Base-by-base conservation (phyloP, 2,888 invertebrate genomes). In the Drosophila emarginata region DNA sequence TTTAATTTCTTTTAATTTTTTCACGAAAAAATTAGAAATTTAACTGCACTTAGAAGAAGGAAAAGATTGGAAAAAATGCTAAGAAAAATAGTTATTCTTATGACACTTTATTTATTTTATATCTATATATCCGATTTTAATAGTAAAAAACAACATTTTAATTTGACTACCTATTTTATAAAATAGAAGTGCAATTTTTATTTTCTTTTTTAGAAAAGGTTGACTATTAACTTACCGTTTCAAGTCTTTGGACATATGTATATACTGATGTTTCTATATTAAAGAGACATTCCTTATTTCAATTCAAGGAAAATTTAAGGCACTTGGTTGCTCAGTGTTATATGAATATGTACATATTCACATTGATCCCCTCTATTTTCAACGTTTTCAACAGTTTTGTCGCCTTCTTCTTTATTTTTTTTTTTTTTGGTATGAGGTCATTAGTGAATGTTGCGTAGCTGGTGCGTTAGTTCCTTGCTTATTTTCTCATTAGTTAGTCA, bases 401-500 rank as follows among this genome's bases (percentile, higher is more conserved):
- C 64, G 54, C 12, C 65, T 67, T 32, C 32, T 9, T 32, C 1
- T 4, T 32, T 28, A 4, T 11, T 2, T 32, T 2, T 32, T 32
- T 32, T 73, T 70, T 72, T 69, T 74, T 67, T 75, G 84, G 45
- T 45, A 45, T 45, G 45, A 21, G 45, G 72, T 81, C 87, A 81
- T 86, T 85, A 80, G 82, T 78, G 78, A 67, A 76, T 64, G 58
- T 53, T 56, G 58, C 54, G 54, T 54, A 36, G n/a, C 9, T 32
- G 32, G 9, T 32, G 32, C 32, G 32, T 32, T 52, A 52, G 51
- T 51, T 70, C 58, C 72, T 74, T 67, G 79, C 74, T 83, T 83
- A 86, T 72, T 74, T 87, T 77, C 79, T 84, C 84, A 85, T 85
- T 87, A 87, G 81, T 61, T 74, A 87, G 81, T 84, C 81, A 76